Conservation (phyloP, 2,888 invertebrate species). For the Tipula vernalis region DNA sequence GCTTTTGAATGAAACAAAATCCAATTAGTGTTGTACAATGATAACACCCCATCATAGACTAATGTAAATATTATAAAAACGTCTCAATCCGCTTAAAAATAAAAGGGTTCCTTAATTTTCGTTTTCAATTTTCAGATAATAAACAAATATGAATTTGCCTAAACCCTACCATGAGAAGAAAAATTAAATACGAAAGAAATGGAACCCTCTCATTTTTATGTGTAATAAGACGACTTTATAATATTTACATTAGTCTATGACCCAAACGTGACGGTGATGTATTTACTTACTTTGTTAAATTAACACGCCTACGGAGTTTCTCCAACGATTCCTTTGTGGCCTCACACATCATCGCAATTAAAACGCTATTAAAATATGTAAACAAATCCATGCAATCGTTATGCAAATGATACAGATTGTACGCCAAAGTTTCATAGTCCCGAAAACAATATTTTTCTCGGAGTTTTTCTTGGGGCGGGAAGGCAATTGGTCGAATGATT, state of each 20-base stretch:
- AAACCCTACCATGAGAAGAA: too few relatives aligned
- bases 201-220: too few relatives aligned
- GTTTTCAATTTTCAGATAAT: too few relatives aligned
- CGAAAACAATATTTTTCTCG: conserved; percentile 19
- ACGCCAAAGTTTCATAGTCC: conserved; percentile 48
- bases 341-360: conserved; percentile 59
- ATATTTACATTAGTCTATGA: too few relatives aligned
- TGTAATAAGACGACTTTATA: too few relatives aligned
- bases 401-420: conserved; percentile 46
- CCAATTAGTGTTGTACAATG: background rate
- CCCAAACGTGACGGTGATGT: too few relatives aligned
- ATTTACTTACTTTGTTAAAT: conserved; percentile 6
- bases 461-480: conserved; percentile 26
- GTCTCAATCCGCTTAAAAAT: too few relatives aligned
- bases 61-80: too few relatives aligned
- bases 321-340: conserved; percentile 63
- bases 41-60: too few relatives aligned
- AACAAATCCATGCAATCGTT: conserved; percentile 72
- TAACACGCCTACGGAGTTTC: conserved; percentile 44
- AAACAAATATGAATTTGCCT: too few relatives aligned
- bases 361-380: conserved; percentile 63
- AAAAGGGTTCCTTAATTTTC: too few relatives aligned
- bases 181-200: too few relatives aligned
- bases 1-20: background rate
- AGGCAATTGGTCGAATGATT: conserved; percentile 28